Percentiles rank a stretch among this genome's conserved stretches.
These are phyloP conservation scores for Planococcus citri DNA, from an alignment of 1,140 invertebrate species.

Conservation along the genomic window DNA sequence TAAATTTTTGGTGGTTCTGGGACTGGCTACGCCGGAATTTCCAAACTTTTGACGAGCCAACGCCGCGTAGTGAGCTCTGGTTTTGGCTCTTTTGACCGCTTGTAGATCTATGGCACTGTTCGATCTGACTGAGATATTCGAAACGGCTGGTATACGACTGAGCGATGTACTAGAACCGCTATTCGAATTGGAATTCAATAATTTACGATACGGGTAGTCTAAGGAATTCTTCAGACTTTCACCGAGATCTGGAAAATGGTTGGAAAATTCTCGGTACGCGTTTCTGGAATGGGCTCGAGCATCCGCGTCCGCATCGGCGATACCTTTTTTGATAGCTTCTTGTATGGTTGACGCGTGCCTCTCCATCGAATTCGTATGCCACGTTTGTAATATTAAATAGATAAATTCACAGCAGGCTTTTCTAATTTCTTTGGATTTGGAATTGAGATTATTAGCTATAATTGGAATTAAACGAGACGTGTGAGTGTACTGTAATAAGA, in stretches of 20 bases:
- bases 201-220: slow-evolving; percentile 53
- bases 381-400: slow-evolving; percentile 67
- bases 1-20: slow-evolving; percentile 16
- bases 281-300: slow-evolving; percentile 61
- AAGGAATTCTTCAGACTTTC: slow-evolving; percentile 69
- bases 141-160: slow-evolving; percentile 12
- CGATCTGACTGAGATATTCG: slow-evolving; percentile 47
- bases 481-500: slow-evolving; percentile 81
- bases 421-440: slow-evolving; percentile 88
- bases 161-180: slow-evolving; percentile 23
- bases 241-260: slow-evolving; percentile 81
- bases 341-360: slow-evolving; percentile 61
- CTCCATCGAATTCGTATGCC: slow-evolving; percentile 70
- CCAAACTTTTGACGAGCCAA: slow-evolving; percentile 57
- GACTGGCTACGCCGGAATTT: slow-evolving; percentile 5
- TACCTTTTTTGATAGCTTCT: slow-evolving; percentile 76
- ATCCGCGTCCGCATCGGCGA: slow-evolving; percentile 82
- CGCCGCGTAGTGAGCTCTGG: slow-evolving; percentile 62
- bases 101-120: slow-evolving; percentile 87
- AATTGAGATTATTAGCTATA: slow-evolving; percentile 61
- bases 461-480: slow-evolving; percentile 72
- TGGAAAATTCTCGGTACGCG: slow-evolving; percentile 83
- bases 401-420: slow-evolving; percentile 71
- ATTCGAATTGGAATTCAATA: slow-evolving; percentile 20
- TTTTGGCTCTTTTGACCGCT: slow-evolving; percentile 71